These are phyloP conservation scores for Sarcophaga caerulescens DNA, from an alignment of 2,888 invertebrate species.

Conservation along the genomic window DNA sequence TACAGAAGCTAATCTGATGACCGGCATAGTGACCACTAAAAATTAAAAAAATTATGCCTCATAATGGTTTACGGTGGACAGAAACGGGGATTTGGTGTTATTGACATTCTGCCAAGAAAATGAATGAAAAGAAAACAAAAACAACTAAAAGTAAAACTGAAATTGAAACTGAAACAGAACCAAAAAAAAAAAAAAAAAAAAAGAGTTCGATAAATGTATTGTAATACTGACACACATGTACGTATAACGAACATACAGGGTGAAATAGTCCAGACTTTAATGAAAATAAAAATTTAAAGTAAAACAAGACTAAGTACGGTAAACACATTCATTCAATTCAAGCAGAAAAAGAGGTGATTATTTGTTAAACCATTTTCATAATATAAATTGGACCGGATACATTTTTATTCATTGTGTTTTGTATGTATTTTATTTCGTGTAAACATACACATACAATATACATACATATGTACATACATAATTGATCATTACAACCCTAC, in stretches of 20 bases:
- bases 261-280: neutral
- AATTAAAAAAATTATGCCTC: constrained; percentile 14
- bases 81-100: constrained; percentile 19
- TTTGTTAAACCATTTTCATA: too few species aligned
- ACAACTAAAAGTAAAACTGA: constrained; percentile 1
- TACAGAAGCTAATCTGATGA: neutral
- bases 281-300: neutral
- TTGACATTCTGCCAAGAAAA: constrained; percentile 47
- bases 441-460: too few species aligned
- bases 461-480: too few species aligned
- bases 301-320: neutral
- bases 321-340: too few species aligned
- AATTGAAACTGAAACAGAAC: neutral
- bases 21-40: constrained; percentile 16
- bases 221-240: neutral
- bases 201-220: neutral
- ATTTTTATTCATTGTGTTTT: too few species aligned
- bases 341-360: too few species aligned
- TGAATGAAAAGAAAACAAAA: neutral
- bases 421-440: too few species aligned
- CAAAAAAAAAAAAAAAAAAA: neutral
- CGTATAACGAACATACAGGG: neutral
- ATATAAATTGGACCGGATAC: too few species aligned
- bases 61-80: constrained; percentile 23
- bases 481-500: too few species aligned